These are phyloP conservation scores for Saccostrea glomerata DNA, from an alignment of 1,140 invertebrate species.

Conservation along the genomic window DNA sequence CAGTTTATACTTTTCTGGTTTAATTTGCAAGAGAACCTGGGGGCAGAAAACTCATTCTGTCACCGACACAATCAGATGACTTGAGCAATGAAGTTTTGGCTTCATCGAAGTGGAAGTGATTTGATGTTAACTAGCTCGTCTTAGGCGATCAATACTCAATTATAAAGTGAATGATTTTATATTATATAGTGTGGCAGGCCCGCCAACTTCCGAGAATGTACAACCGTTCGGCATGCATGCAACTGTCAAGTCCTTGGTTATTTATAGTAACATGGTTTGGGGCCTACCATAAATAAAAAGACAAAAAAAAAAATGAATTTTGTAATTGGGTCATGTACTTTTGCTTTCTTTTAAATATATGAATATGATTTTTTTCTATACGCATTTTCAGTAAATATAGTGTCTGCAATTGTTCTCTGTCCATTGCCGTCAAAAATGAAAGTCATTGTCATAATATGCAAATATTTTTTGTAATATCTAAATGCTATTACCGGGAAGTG, in stretches of 20 bases:
- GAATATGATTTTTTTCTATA: not conserved
- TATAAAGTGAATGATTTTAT: conserved; percentile 39
- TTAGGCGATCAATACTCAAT: conserved; percentile 25
- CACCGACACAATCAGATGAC: conserved; percentile 11
- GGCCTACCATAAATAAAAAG: conserved; percentile 7
- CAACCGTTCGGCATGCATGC: conserved; percentile 31
- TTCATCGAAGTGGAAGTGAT: conserved; percentile 30
- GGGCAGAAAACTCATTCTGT: conserved; percentile 27
- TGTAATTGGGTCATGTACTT: conserved; percentile 4
- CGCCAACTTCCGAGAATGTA: conserved; percentile 32
- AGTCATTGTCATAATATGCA: too few relatives aligned
- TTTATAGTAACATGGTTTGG: conserved; percentile 38
- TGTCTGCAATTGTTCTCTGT: not conserved
- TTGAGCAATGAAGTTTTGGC: conserved; percentile 27
- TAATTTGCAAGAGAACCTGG: conserved; percentile 6
- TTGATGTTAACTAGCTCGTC: conserved; percentile 32
- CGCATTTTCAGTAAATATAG: not conserved
- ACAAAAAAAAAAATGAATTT: not conserved
- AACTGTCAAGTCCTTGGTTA: conserved; percentile 18
- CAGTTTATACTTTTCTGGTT: conserved; percentile 8
- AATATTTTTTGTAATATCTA: too few relatives aligned
- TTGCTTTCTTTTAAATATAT: not conserved
- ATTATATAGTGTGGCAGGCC: conserved; percentile 35
- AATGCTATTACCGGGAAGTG: too few relatives aligned
- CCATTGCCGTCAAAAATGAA: too few relatives aligned